Evolutionary conservation across 1,140 invertebrate species (phyloP), one percentile per base, ranked within the genome.

Genomic region (Lerema accius): DNA sequence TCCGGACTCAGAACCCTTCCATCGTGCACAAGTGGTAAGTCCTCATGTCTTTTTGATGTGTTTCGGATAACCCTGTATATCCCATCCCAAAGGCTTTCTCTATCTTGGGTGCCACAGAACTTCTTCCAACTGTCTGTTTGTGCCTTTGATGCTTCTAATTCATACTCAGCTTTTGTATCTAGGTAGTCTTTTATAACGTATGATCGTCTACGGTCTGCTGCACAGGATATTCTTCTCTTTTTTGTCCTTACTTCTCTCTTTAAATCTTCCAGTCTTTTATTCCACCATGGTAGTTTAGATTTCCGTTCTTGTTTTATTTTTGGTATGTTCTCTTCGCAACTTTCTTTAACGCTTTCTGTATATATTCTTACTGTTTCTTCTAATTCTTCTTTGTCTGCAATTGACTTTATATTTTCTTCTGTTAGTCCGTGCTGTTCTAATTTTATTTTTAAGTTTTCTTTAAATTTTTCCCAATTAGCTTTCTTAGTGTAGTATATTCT

Each of bases 401-500:
- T 37, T 3, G 16, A 2, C 10, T 11, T 9, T 39, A 17, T 17
- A 3, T 3, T 37, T 11, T 17, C 11, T 10, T 15, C 14, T 6
- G 15, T 11, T n/a, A 37, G 1, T n/a, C 4, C 3, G 17, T 19
- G 11, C 39, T 4, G 3, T 14, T 15, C 9, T 15, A 32, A 15
- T 9, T 35, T 15, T 28, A 11, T 5, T 3, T 50, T 4, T 51
- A 51, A 0, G 16, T 28, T n/a, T 14, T 9, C 7, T 37, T 13
- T 35, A 39, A 51, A 51, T 2, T 11, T 35, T 10, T 51, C 28
- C 49, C 49, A 51, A n/a, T 39, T 39, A 1, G 9, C 32, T 51
- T 51, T 51, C 9, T 16, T 35, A 6, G 49, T 51, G 14, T 39
- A 7, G 9, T 37, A 51, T 37, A 10, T 16, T 17, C 49, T 16